Percentiles rank a stretch among this genome's conserved stretches.
Conservation (phyloP, 2,113 vertebrate genomes). For the Odontophorus gujanensis region DNA sequence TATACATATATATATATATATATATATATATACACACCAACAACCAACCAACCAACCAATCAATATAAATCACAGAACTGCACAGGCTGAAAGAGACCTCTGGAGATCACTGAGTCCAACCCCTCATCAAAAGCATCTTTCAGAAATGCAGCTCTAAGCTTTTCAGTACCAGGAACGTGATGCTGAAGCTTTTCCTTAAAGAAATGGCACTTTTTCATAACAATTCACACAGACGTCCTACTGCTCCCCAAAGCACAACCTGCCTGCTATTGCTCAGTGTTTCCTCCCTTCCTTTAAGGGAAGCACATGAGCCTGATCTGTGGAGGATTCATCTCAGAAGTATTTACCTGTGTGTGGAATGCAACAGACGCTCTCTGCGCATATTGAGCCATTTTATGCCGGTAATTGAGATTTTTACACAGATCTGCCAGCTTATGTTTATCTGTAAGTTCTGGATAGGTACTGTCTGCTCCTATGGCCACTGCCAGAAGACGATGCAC, state of each 20-base stretch:
- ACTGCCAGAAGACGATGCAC: slow-evolving; percentile 94
- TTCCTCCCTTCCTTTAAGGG: not conserved
- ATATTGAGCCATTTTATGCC: slow-evolving; percentile 98
- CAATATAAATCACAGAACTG: no score
- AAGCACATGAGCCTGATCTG: no score
- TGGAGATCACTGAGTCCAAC: no score
- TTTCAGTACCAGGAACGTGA: not conserved
- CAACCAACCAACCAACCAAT: no score
- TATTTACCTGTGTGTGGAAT: slow-evolving; percentile 93
- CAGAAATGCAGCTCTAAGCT: not conserved
- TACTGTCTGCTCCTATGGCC: slow-evolving; percentile 89
- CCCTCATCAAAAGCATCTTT: not conserved
- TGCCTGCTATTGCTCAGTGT: not conserved
- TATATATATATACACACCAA: not conserved
- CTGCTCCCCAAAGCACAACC: not conserved
- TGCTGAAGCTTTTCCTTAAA: not conserved
- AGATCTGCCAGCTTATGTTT: slow-evolving; percentile 92
- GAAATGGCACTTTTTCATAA: not conserved
- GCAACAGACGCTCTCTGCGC: slow-evolving; percentile 94
- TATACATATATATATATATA: not conserved
- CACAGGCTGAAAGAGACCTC: no score
- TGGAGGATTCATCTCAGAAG: not conserved
- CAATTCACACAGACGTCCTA: not conserved
- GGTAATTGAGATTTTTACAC: slow-evolving; percentile 95
- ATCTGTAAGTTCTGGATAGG: slow-evolving; percentile 93